Evolutionary conservation across 2,888 invertebrate species (phyloP).

Genomic region (Cantharis lateralis): DNA sequence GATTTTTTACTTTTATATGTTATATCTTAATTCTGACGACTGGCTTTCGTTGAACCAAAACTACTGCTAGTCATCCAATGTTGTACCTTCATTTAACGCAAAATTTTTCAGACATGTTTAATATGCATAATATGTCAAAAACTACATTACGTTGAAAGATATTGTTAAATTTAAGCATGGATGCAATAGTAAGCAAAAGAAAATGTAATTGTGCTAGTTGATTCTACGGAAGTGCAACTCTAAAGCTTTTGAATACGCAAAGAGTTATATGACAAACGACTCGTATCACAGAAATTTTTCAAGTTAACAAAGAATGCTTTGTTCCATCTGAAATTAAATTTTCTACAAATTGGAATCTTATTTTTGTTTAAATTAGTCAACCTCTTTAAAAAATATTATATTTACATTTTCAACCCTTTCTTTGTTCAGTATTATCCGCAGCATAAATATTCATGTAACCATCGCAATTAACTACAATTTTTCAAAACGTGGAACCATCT

Average conservation of each 20-base stretch:
- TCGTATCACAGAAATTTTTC: background rate
- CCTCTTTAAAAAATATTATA: background rate
- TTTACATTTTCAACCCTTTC: background rate
- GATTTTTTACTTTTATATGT: too few species aligned
- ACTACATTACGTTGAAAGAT: background rate
- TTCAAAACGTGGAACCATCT: background rate
- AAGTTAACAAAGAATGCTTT: background rate
- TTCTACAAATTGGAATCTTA: background rate
- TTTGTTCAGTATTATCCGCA: background rate
- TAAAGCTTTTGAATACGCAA: background rate
- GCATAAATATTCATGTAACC: background rate
- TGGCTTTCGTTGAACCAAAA: too few species aligned
- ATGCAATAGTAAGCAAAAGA: background rate
- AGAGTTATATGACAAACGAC: background rate
- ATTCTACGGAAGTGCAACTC: background rate
- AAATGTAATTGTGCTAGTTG: background rate
- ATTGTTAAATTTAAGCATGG: background rate
- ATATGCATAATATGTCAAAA: background rate
- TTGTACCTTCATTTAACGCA: too few species aligned
- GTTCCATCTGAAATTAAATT: background rate
- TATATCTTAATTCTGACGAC: too few species aligned
- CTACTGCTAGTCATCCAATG: too few species aligned
- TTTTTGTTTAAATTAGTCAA: background rate
- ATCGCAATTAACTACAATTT: background rate
- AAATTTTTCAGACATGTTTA: too few species aligned